phyloP scores from a whole-genome alignment of 2,888 invertebrate genomes.

The Phlogophora meticulosa region DNA sequence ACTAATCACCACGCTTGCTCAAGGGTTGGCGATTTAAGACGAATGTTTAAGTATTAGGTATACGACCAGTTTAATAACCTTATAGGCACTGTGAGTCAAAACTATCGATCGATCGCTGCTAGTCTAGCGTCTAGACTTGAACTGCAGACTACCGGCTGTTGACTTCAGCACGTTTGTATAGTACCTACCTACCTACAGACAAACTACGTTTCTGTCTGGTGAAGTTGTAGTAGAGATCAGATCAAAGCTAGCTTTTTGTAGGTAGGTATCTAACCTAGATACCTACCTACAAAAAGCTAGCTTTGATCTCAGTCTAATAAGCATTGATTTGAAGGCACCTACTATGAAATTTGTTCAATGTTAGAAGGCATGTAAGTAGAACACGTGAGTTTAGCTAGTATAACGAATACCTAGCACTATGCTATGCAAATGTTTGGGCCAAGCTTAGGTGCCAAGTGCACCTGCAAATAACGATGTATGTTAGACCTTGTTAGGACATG shows the following conservation, averaged over 20 bases:
- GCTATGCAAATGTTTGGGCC: slow-evolving; percentile 9
- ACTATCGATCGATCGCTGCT: slow-evolving; percentile 52
- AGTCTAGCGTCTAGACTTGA: slow-evolving; percentile 49
- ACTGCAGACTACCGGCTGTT: slow-evolving; percentile 16
- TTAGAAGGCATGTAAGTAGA: too few relatives aligned
- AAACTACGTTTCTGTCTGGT: neutral
- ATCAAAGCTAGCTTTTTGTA: too few relatives aligned
- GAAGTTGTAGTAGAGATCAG: too few relatives aligned
- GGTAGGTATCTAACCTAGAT: neutral
- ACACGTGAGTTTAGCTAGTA: neutral
- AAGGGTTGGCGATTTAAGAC: too few relatives aligned
- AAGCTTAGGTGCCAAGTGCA: slow-evolving; percentile 24
- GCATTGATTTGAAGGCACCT: neutral
- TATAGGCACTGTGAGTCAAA: slow-evolving; percentile 19
- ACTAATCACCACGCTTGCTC: too few relatives aligned
- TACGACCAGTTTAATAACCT: too few relatives aligned
- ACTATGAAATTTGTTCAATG: too few relatives aligned
- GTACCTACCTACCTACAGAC: neutral
- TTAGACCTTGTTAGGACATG: slow-evolving; percentile 42
- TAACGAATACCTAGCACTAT: neutral
- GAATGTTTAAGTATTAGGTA: too few relatives aligned
- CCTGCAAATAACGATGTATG: slow-evolving; percentile 29
- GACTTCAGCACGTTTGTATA: slow-evolving; percentile 5
- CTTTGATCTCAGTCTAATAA: neutral
- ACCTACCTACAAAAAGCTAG: too few relatives aligned